These are phyloP conservation scores for Tetranychus piercei DNA, from an alignment of 2,888 invertebrate species.

Conservation along the genomic window DNA sequence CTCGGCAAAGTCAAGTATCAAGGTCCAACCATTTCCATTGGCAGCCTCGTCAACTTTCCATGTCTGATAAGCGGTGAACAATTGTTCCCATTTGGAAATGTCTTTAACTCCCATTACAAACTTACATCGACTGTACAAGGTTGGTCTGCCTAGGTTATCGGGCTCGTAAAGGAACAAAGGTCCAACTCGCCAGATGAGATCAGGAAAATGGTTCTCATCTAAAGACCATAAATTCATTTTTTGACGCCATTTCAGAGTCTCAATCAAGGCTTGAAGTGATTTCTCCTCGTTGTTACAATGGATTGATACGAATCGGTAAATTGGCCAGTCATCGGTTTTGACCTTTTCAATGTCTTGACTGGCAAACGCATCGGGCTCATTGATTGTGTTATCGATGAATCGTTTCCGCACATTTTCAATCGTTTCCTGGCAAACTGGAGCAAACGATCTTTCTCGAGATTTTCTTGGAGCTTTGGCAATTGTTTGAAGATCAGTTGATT, in stretches of 20 bases:
- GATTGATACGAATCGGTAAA: conserved; percentile 18
- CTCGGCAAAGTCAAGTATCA: conserved; percentile 1
- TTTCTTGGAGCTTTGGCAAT: not conserved
- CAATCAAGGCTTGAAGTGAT: conserved; percentile 12
- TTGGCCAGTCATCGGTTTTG: conserved; percentile 18
- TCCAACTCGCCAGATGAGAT: conserved; percentile 18
- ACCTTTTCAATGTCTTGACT: conserved; percentile 14
- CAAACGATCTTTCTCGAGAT: not conserved
- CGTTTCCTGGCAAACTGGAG: not conserved
- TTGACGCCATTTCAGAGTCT: conserved; percentile 17
- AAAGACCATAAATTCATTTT: conserved; percentile 12
- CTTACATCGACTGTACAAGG: conserved; percentile 9
- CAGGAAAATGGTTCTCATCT: conserved; percentile 16
- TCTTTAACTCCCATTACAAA: conserved; percentile 11
- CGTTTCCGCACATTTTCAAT: conserved; percentile 3
- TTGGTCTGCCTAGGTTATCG: conserved; percentile 11
- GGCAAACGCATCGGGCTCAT: not conserved
- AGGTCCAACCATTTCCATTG: conserved; percentile 2
- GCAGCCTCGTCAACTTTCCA: not conserved
- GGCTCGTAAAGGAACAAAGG: conserved; percentile 17
- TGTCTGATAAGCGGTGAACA: not conserved
- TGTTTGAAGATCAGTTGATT: not conserved
- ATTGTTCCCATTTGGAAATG: not conserved
- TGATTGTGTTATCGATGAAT: not conserved
- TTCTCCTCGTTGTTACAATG: conserved; percentile 13